Conservation (phyloP, 2,797 vertebrate genomes). For the Megalops cyprinoides region DNA sequence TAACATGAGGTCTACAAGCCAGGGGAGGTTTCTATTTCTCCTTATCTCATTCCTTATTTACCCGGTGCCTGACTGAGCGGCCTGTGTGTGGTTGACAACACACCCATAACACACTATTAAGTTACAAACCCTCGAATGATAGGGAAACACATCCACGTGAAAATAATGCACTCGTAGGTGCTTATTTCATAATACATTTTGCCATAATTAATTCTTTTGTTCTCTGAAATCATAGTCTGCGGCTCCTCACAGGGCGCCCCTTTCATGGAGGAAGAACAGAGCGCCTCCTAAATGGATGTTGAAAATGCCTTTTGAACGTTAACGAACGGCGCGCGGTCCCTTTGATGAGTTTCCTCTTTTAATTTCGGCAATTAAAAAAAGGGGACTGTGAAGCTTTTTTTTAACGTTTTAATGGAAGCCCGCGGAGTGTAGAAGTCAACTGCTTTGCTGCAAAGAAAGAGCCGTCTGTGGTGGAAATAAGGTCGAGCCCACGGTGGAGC, state of each 20-base stretch:
- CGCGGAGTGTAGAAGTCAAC: conserved; percentile 60
- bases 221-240: conserved; percentile 42
- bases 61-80: no score
- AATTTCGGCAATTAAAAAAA: conserved; percentile 77
- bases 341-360: conserved; percentile 75
- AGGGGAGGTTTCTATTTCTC: no score
- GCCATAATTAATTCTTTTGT: conserved; percentile 45
- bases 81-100: no score
- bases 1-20: no score
- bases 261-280: conserved; percentile 48
- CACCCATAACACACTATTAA: no score
- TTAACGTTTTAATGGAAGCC: conserved; percentile 70
- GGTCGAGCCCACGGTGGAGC: conserved; percentile 57
- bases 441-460: conserved; percentile 59
- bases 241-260: conserved; percentile 8
- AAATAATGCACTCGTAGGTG: background rate
- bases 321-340: conserved; percentile 62
- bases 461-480: conserved; percentile 69
- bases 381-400: conserved; percentile 68
- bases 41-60: no score
- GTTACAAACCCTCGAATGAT: background rate
- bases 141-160: conserved; percentile 11
- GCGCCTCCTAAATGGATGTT: conserved; percentile 58
- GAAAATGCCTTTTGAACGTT: conserved; percentile 59
- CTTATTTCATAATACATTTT: conserved; percentile 35